A percentile compares a stretch with the other conserved stretches of the same genome.
Conservation (phyloP, 2,888 invertebrate genomes). For the Tetrapedia diversipes region DNA sequence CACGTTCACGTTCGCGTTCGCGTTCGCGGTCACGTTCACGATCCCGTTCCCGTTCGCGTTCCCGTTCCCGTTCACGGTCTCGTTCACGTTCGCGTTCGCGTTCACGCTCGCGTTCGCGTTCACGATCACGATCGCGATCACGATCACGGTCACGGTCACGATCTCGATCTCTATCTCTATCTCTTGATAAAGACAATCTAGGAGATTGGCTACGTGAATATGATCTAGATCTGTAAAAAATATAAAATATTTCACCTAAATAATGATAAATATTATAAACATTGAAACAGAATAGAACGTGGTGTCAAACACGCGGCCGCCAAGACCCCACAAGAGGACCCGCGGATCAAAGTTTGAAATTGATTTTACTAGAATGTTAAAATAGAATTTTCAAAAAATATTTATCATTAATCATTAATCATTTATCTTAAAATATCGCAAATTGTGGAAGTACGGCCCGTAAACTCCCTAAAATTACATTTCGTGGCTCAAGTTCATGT, state of each 20-base stretch:
- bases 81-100: conserved; percentile 66
- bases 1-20: conserved; percentile 77
- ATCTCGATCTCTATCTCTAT: conserved; percentile 77
- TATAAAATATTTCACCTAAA: conserved; percentile 17
- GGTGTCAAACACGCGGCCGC: too few relatives aligned
- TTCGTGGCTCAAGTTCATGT: too few relatives aligned
- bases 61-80: conserved; percentile 71
- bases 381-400: too few relatives aligned
- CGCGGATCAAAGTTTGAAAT: too few relatives aligned
- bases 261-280: conserved; percentile 8
- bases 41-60: conserved; percentile 50
- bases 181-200: conserved; percentile 84
- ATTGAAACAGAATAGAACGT: too few relatives aligned
- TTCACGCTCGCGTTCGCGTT: conserved; percentile 45
- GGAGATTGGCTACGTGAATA: conserved; percentile 86
- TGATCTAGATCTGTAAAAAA: conserved; percentile 86
- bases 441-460: too few relatives aligned
- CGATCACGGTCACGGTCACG: conserved; percentile 16
- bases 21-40: conserved; percentile 67
- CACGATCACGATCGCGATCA: conserved; percentile 49
- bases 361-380: too few relatives aligned
- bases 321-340: too few relatives aligned
- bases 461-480: too few relatives aligned
- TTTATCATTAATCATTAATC: too few relatives aligned
- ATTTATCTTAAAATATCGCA: too few relatives aligned